These are phyloP conservation scores for Brachycybe producta DNA, from an alignment of 2,888 invertebrate genomes.

Conservation along the genomic window DNA sequence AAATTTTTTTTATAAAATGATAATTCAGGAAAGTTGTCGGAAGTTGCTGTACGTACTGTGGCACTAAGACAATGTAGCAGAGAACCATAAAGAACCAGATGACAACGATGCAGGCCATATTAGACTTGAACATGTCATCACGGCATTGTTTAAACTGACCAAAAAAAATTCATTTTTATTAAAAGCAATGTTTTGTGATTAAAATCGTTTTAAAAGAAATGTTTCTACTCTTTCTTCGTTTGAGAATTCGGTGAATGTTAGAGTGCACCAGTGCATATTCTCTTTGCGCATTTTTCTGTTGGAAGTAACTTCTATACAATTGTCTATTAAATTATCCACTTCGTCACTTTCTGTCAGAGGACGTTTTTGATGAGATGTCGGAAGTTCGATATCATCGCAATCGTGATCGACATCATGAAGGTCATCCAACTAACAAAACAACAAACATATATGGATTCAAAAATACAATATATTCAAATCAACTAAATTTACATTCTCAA, in stretches of 20 bases:
- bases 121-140: constrained; percentile 88
- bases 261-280: constrained; percentile 72
- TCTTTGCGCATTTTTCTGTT: constrained; percentile 75
- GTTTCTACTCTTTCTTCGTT: constrained; percentile 71
- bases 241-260: constrained; percentile 67
- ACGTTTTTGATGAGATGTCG: constrained; percentile 6
- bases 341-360: constrained; percentile 35
- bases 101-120: constrained; percentile 81
- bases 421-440: background rate
- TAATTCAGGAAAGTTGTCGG: background rate
- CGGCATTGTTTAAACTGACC: constrained; percentile 60
- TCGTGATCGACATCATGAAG: background rate
- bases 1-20: background rate
- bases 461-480: background rate
- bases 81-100: constrained; percentile 70
- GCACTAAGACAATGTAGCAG: constrained; percentile 33
- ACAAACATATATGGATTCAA: background rate
- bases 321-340: constrained; percentile 68
- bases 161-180: background rate
- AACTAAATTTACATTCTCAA: constrained; percentile 55
- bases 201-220: constrained; percentile 5
- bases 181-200: constrained; percentile 2
- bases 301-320: constrained; percentile 75
- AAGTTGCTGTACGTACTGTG: no score
- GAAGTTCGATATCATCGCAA: constrained; percentile 6